Base-by-base conservation (phyloP, 1,140 invertebrate genomes). In the Tetramorium alpestre region DNA sequence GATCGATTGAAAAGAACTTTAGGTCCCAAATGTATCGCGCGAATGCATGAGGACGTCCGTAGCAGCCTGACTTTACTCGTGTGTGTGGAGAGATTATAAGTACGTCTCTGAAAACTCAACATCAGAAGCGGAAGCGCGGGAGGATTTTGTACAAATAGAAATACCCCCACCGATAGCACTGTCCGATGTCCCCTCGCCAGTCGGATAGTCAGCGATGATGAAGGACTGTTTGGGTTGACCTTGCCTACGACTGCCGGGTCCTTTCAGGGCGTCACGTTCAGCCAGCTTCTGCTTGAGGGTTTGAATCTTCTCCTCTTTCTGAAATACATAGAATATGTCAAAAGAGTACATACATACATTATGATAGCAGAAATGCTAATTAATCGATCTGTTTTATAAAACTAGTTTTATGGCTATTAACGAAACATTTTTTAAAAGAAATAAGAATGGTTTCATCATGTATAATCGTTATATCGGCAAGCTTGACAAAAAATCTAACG, bases 291-390 rank as follows among this genome's bases (percentile, higher is more conserved):
- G 96, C 91, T 98, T 97, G 86, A 98, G 94, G 65, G 97, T 95
- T 56, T 97, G 97, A 62, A 99, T 98, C 92, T 98, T 98, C 91
- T 98, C 98, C 95, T 99, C 98, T 96, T 99, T 98, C 98, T 99
- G 95, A 18, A 95, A 95, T 86, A 67, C 44, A 58, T 0, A 49
- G 3, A 58, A 44, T 28, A 44, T 11, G 33, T 4, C 22, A 3
- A 67, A 25, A 69, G 6, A 49, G 13, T 22, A 67, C 22, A 22
- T 22, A 22, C 22, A 22, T 22, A 22, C n/a, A 16, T 60, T 47
- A 25, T 18, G 22, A 47, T 18, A 81, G 25, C 10, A 41, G 10
- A 44, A 22, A 44, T 41, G 18, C 5, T 60, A 65, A 51, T 1
- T 7, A 10, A 70, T 11, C 7, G 6, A 22, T 65, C 16, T 22